Percentiles rank a stretch among this genome's conserved stretches.
Conservation (phyloP, 2,888 invertebrate genomes). For the Erebia palarica region DNA sequence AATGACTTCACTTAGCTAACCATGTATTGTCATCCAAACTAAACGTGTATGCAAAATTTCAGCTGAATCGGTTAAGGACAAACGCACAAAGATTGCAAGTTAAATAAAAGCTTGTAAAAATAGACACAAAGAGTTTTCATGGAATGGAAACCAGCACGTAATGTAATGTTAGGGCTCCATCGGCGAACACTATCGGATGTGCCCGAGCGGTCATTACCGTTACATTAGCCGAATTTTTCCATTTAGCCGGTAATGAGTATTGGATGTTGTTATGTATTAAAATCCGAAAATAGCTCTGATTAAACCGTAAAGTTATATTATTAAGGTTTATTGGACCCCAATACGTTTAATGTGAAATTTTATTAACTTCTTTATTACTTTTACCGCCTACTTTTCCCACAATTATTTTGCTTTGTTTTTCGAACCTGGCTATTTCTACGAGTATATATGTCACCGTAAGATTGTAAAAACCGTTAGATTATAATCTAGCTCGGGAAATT, state of each 20-base stretch:
- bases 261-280: constrained; percentile 33
- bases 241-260: constrained; percentile 38
- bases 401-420: too few relatives aligned
- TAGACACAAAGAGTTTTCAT: neutral
- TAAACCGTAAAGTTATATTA: constrained; percentile 19
- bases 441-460: too few relatives aligned
- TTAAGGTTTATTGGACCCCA: neutral
- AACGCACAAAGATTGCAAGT: too few relatives aligned
- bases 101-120: neutral
- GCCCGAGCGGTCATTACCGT: constrained; percentile 43
- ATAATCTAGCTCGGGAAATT: too few relatives aligned
- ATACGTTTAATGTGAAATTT: neutral
- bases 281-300: constrained; percentile 32
- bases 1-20: too few relatives aligned
- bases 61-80: too few relatives aligned
- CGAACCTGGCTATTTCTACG: too few relatives aligned
- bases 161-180: constrained; percentile 51
- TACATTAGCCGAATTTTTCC: constrained; percentile 46
- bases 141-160: constrained; percentile 45
- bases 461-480: too few relatives aligned
- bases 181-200: constrained; percentile 43
- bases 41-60: too few relatives aligned
- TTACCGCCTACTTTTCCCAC: too few relatives aligned
- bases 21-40: too few relatives aligned
- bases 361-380: too few relatives aligned